Evolutionary conservation across 2,888 invertebrate species (phyloP), one percentile per base, ranked within the genome.

Genomic region (Apocheima hispidaria): DNA sequence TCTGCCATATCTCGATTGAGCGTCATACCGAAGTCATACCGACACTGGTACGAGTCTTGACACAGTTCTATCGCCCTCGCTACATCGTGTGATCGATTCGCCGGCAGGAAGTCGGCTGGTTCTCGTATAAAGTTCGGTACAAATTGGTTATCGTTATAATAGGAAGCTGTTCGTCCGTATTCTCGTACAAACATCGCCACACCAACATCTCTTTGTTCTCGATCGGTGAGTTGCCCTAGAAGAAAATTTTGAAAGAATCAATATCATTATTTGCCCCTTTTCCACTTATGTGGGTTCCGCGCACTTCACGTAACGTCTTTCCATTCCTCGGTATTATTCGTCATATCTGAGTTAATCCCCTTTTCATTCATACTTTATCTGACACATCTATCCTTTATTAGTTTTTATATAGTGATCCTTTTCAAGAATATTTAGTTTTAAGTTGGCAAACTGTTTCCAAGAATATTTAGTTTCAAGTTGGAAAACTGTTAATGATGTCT

Each of bases 1-100:
- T 96, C 96, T 0, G 98, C 98, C 93, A 97, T 93, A 71, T 98
- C 97, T 68, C 96, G 93, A 83, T 97, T 96, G 1, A 97, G 87
- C 0, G 97, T 97, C 94, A 98, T 95, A 0, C 96, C 96, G 79
- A 96, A 98, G 81, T 98, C 98, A 78, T 96, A 98, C 72, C 95
- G 94, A 84, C 98, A 98, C 78, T 98, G 97, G 82, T 96, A 96
- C 0, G 96, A 96, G 54, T 96, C 95, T 48, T 96, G 96, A 74
- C 98, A 98, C 10, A 97, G 86, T 50, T 95, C 95, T 44, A 93
- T 88, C 0, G 97, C 96, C 48, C 93, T 88, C 0, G 88, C 85
- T 30, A 95, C 91, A 69, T 96, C 96, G 7, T 93, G 87, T 0
- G 95, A 93, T 52, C 96, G 93, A 85, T 97, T 97, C 0, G 89